A percentile compares a stretch with the other conserved stretches of the same genome.
These are phyloP conservation scores for Clarias pachynema DNA, from an alignment of 2,797 vertebrate genomes.

Conservation along the genomic window DNA sequence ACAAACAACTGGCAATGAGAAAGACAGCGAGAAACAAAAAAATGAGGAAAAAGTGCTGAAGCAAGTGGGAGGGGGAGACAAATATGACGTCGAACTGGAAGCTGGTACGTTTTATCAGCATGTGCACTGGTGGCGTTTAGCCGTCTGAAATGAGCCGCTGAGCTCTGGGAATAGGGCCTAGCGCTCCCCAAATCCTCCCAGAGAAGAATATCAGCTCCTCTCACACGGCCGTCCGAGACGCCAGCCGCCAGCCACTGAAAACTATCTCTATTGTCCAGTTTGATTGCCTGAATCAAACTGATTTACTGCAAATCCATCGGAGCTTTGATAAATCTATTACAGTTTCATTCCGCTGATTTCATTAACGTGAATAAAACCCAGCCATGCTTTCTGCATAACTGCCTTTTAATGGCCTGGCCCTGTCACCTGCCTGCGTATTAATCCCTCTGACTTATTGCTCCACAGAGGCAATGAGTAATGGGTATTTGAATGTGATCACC, in stretches of 20 bases:
- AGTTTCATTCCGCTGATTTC: constrained; percentile 99
- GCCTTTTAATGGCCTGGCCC: constrained; percentile 99
- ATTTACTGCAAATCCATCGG: constrained; percentile 99
- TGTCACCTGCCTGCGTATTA: constrained; percentile 99
- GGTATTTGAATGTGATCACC: constrained; percentile 99
- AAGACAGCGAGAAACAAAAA: constrained; percentile 17
- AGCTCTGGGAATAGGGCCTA: constrained; percentile 89
- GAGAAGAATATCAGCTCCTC: constrained; percentile 94
- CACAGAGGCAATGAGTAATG: constrained; percentile 99
- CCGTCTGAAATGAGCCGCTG: constrained; percentile 86
- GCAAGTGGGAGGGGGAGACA: constrained; percentile 66
- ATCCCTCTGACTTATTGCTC: constrained; percentile 99
- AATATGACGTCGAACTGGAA: constrained; percentile 88
- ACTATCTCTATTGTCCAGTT: constrained; percentile 99
- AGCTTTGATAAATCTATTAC: constrained; percentile 99
- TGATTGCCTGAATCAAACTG: constrained; percentile 99
- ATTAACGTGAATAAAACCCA: constrained; percentile 99
- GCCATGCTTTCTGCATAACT: constrained; percentile 99
- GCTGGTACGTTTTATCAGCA: constrained; percentile 92
- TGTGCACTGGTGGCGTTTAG: constrained; percentile 90
- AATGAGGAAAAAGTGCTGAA: constrained; percentile 39
- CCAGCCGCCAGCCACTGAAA: constrained; percentile 88
- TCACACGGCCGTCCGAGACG: constrained; percentile 95
- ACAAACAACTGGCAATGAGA: constrained; percentile 46
- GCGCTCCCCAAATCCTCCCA: constrained; percentile 87